phyloP scores from a whole-genome alignment of 2,113 vertebrate genomes.

The Cepphus grylle region DNA sequence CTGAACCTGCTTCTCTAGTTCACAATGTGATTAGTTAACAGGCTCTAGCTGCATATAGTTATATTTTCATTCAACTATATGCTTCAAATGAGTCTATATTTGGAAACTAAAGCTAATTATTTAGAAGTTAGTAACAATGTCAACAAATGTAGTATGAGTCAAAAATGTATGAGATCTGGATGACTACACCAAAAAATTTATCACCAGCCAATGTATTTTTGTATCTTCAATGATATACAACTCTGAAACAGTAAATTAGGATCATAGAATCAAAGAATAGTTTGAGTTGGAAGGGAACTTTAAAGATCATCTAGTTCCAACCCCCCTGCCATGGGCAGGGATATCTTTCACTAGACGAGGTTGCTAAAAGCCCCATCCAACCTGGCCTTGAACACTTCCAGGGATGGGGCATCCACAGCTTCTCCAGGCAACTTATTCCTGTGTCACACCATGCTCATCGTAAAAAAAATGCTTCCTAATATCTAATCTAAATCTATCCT shows the following conservation, averaged over 20 bases:
- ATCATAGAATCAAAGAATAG: neutral
- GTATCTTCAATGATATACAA: neutral
- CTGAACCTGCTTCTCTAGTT: neutral
- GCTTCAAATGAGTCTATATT: neutral
- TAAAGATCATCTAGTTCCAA: neutral
- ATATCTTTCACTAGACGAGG: neutral
- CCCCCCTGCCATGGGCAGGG: neutral
- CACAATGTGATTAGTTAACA: neutral
- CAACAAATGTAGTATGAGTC: neutral
- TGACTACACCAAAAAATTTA: neutral
- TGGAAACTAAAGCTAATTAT: neutral
- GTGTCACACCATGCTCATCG: neutral
- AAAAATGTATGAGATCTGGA: neutral
- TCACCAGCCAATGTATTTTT: neutral
- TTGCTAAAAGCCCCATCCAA: neutral
- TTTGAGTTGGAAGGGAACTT: neutral
- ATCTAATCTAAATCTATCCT: neutral
- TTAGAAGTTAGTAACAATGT: neutral
- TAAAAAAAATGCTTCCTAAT: neutral
- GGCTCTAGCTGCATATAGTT: neutral
- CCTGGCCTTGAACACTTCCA: neutral
- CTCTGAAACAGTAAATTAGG: neutral
- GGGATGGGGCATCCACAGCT: neutral
- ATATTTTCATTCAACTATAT: neutral
- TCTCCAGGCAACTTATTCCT: neutral